Base-by-base conservation (phyloP, 2,113 vertebrate genomes). In the Cyanistes caeruleus region DNA sequence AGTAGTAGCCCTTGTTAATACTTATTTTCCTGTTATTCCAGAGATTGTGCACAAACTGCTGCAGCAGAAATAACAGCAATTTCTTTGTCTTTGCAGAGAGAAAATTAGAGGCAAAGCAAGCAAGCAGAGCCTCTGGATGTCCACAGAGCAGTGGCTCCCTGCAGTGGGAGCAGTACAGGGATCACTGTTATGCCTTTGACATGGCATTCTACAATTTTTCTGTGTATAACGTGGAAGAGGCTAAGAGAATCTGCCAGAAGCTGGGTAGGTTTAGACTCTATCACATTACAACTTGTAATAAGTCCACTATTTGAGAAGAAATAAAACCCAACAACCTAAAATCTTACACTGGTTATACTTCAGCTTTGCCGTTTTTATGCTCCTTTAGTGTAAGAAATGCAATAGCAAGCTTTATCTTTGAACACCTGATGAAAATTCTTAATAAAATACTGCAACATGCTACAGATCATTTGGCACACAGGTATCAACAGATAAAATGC, bases 131-230 rank as follows among this genome's bases (percentile, higher is more conserved):
- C 15, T 89, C 96, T n/a, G 84, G 87, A 43, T 99, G 99, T 90
- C 98, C 99, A 0, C 84, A 96, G 52, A 89, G 84, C 31, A 91
- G 96, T 11, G 94, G 85, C 9, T 30, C 62, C 31, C 97, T 98
- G 3, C 96, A 87, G 2, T 99, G 99, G 99, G 91, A 99, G n/a
- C 97, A 98, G 86, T 98, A 98, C 48, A 91, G 97, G 85, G 97
- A 97, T 72, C 97, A 99, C 81, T 99, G 99, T 58, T 99, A 99
- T 0, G 97, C 96, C 3, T 98, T 99, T 62, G 96, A 99, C 95
- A 98, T 98, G 96, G 98, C 94, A 1, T 97, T 99, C 92, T 98
- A 98, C 97, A 99, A 98, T 96, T 99, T 98, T 93, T 98, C 93
- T 1, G 96, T 98, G 23, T 98, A 98, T 96, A 98, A 62, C 21